Evolutionary conservation across 1,140 invertebrate genomes (phyloP), one percentile per base, ranked within the genome.

Genomic region (Bombus confusus): DNA sequence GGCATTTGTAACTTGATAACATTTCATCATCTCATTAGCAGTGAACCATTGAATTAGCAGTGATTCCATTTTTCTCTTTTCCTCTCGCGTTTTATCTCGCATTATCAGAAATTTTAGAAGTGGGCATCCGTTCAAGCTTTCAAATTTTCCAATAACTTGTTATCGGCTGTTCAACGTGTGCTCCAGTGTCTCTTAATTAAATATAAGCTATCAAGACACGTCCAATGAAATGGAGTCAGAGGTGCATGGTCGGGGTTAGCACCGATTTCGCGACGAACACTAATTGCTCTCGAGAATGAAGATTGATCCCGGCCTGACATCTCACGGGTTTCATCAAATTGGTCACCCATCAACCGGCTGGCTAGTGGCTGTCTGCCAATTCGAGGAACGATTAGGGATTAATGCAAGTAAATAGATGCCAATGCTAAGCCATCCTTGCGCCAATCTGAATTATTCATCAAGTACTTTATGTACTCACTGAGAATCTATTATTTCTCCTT

Each of bases 281-380:
- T 85, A 85, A 85, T 85, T 85, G 78, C 83, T 57, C 71, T 85
- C 71, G 69, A 85, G 78, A 57, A 81, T 81, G 83, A 85, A 85
- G 83, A 75, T 88, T 85, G 82, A 87, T 87, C 76, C 62, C 52
- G 80, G 52, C 39, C 80, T 86, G 85, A 80, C 85, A 86, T 71
- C 79, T 73, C 72, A 64, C 78, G 34, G 41, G 69, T 81, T 74
- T 81, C 77, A 74, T 80, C 69, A 74, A 85, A 85, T 81, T 81
- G 83, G 78, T 85, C 78, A 74, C 59, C 78, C 78, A 74, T 85
- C 78, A 74, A 74, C 41, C 22, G 83, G 31, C 77, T 74, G 57
- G 76, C 83, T 39, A 81, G 71, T 74, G 83, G 83, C 78, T 81
- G 59, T 57, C 83, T 81, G 83, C 83, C 83, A 81, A 81, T 74